Evolutionary conservation across 92 coral and sea anemone species (phyloP).

Genomic region (Heliopora coerulea): DNA sequence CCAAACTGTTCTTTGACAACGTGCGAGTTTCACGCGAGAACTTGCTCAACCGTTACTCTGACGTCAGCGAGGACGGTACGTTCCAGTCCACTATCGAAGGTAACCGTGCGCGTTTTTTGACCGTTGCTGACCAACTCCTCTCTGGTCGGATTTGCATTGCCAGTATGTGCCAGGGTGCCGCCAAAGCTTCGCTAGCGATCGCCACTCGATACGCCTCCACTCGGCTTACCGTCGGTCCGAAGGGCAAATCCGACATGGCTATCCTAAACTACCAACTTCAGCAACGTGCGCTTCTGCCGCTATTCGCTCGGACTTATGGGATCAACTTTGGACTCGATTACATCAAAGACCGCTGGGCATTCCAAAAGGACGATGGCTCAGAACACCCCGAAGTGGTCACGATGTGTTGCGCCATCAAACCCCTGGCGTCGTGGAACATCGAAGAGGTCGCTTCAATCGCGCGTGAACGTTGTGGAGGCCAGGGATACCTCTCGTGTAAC

Average conservation of each 20-base stretch:
- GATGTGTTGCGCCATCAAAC: constrained; percentile 83
- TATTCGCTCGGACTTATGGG: constrained; percentile 68
- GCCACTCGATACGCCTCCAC: constrained; percentile 79
- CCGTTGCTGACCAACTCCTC: constrained; percentile 78
- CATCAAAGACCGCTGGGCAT: constrained; percentile 78
- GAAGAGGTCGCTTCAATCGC: constrained; percentile 67
- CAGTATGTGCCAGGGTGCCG: constrained; percentile 79
- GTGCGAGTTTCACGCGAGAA: constrained; percentile 81
- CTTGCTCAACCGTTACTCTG: constrained; percentile 69
- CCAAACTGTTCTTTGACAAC: constrained; percentile 71
- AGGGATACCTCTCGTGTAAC: constrained; percentile 78
- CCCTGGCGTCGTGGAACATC: constrained; percentile 77
- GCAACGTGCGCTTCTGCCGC: constrained; percentile 70
- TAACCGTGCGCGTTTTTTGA: constrained; percentile 69
- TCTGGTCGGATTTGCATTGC: constrained; percentile 76
- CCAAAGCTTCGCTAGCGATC: constrained; percentile 68
- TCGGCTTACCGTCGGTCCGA: constrained; percentile 82
- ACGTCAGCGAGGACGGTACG: constrained; percentile 75
- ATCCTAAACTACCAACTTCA: constrained; percentile 77
- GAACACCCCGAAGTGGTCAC: constrained; percentile 77
- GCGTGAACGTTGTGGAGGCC: constrained; percentile 88
- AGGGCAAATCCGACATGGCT: constrained; percentile 72
- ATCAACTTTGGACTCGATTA: constrained; percentile 67
- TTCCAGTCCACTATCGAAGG: constrained; percentile 65
- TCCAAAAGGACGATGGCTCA: constrained; percentile 72